Conservation (phyloP, 2,888 invertebrate species). For the Pseudococcus viburni region DNA sequence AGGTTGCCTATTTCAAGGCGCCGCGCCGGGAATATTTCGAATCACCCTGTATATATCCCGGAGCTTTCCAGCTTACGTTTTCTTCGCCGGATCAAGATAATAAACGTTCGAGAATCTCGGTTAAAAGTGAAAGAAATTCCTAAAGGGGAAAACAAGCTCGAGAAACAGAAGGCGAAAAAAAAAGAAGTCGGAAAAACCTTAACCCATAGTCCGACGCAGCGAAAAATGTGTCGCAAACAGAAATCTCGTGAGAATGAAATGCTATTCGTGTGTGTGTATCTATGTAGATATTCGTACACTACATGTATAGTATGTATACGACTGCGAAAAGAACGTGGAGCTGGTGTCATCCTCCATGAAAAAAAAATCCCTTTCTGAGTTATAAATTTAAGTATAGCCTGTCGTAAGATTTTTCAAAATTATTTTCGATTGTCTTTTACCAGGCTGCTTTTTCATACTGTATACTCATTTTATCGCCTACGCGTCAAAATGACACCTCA, state of each 20-base stretch:
- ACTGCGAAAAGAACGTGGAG: neutral
- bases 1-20: neutral
- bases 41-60: neutral
- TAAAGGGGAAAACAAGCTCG: conserved; percentile 30
- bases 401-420: conserved; percentile 39
- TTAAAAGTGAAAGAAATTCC: conserved; percentile 43
- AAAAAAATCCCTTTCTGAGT: neutral
- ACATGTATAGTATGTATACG: neutral
- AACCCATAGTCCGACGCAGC: neutral
- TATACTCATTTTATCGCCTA: neutral
- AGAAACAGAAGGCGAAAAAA: neutral
- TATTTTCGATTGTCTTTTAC: conserved; percentile 30
- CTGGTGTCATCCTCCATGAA: neutral
- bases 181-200: neutral
- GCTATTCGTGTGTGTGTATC: neutral
- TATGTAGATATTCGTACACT: neutral
- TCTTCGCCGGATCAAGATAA: conserved; percentile 21
- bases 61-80: neutral
- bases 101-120: conserved; percentile 36
- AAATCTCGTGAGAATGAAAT: conserved; percentile 32
- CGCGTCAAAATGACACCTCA: neutral
- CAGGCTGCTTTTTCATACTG: neutral
- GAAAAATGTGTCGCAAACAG: conserved; percentile 36
- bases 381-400: conserved; percentile 23
- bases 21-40: neutral